Percentiles rank a stretch among this genome's conserved stretches.
These are phyloP conservation scores for Eremobia ochroleuca DNA, from an alignment of 2,888 invertebrate genomes.

Conservation along the genomic window DNA sequence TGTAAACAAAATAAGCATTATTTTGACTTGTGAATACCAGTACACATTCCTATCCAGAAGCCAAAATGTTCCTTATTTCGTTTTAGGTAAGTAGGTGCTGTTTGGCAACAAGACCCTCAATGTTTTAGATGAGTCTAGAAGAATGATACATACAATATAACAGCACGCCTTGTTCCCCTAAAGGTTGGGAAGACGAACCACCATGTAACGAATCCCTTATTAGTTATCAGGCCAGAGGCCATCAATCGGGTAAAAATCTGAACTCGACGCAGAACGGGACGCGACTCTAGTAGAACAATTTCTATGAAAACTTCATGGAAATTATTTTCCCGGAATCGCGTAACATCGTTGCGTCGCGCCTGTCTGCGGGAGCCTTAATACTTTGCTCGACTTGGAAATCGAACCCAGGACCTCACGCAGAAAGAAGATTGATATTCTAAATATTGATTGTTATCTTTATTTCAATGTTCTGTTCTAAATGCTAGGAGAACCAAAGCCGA, in stretches of 20 bases:
- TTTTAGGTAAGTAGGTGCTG: too few relatives aligned
- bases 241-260: not conserved
- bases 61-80: not conserved
- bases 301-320: too few relatives aligned
- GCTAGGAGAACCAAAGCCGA: slow-evolving; percentile 86
- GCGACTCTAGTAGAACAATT: too few relatives aligned
- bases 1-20: not conserved
- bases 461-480: not conserved
- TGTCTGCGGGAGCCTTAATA: too few relatives aligned
- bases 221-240: too few relatives aligned
- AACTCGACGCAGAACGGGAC: too few relatives aligned
- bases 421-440: not conserved
- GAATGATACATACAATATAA: not conserved
- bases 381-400: not conserved
- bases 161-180: not conserved
- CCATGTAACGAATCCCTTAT: too few relatives aligned
- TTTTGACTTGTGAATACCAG: not conserved
- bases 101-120: not conserved
- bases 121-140: not conserved
- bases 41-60: not conserved
- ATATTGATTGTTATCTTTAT: not conserved
- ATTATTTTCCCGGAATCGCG: too few relatives aligned
- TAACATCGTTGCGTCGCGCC: too few relatives aligned
- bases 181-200: too few relatives aligned
- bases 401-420: not conserved